Evolutionary conservation across 1,140 invertebrate species (phyloP).

Genomic region (Episyrphus balteatus): DNA sequence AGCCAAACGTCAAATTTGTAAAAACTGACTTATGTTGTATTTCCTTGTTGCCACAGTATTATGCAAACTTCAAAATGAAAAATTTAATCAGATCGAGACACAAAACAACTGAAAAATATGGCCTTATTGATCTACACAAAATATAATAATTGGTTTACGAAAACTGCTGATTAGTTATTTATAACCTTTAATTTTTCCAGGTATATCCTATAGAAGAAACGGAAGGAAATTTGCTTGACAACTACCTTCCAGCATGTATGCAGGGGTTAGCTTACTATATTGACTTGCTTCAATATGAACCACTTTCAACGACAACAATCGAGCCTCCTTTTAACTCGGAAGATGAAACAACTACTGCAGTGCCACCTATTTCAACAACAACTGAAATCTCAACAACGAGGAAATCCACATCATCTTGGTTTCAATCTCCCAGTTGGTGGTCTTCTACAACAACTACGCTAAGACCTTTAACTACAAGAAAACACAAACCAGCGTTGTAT

Average conservation of each 20-base stretch:
- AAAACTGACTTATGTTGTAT: too few species aligned
- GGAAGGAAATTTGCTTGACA: conserved; percentile 21
- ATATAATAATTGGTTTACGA: too few species aligned
- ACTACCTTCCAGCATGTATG: conserved; percentile 33
- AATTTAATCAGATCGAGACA: too few species aligned
- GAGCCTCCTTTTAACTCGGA: conserved; percentile 25
- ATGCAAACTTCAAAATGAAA: too few species aligned
- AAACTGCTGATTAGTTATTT: too few species aligned
- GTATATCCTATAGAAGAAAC: not conserved
- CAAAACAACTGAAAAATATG: too few species aligned
- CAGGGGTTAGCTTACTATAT: conserved; percentile 35
- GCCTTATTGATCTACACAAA: too few species aligned
- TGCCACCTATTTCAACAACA: conserved; percentile 2
- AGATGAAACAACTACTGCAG: conserved; percentile 4
- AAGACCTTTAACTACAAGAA: conserved; percentile 13
- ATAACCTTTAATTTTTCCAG: too few species aligned
- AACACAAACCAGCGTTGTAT: conserved; percentile 21
- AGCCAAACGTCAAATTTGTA: too few species aligned
- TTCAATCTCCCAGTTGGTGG: conserved; percentile 17
- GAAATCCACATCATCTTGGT: conserved; percentile 19
- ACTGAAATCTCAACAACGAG: conserved; percentile 9
- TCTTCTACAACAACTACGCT: conserved; percentile 15
- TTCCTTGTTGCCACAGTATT: too few species aligned
- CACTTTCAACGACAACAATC: conserved; percentile 24
- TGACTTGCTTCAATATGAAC: conserved; percentile 35